These are phyloP conservation scores for Rousettus madagascariensis DNA, from an alignment of 2,797 vertebrate species.

Conservation along the genomic window DNA sequence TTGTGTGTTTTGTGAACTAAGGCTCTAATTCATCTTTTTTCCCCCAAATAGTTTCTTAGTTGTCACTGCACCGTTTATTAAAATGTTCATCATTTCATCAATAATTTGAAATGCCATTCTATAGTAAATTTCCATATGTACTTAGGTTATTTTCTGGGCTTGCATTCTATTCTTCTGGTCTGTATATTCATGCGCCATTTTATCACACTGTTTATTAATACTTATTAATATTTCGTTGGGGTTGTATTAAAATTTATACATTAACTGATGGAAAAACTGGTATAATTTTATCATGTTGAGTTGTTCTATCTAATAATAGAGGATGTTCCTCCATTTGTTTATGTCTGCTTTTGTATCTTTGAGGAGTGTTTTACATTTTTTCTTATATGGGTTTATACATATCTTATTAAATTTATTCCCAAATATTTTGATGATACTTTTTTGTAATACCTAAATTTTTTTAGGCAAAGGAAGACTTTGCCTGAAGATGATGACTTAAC, in stretches of 20 bases:
- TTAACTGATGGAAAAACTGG: neutral
- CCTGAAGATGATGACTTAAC: neutral
- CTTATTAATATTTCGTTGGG: neutral
- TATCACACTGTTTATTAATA: neutral
- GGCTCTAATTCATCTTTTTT: neutral
- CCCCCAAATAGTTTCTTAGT: neutral
- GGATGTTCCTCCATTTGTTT: neutral
- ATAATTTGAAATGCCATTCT: neutral
- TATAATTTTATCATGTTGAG: neutral
- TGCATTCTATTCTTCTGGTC: neutral
- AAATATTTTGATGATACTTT: neutral
- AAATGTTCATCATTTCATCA: neutral
- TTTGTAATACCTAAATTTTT: neutral
- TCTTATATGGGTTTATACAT: neutral
- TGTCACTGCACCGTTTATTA: neutral
- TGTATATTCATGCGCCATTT: neutral
- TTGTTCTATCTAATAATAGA: neutral
- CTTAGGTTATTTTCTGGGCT: neutral
- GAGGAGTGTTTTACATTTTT: neutral
- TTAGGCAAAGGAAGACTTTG: neutral
- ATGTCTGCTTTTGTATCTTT: neutral
- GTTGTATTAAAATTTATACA: neutral
- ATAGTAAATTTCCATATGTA: neutral
- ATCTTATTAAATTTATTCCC: neutral
- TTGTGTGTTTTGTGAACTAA: neutral